Base-by-base conservation (phyloP, 2,113 vertebrate genomes). In the Urocolius indicus region DNA sequence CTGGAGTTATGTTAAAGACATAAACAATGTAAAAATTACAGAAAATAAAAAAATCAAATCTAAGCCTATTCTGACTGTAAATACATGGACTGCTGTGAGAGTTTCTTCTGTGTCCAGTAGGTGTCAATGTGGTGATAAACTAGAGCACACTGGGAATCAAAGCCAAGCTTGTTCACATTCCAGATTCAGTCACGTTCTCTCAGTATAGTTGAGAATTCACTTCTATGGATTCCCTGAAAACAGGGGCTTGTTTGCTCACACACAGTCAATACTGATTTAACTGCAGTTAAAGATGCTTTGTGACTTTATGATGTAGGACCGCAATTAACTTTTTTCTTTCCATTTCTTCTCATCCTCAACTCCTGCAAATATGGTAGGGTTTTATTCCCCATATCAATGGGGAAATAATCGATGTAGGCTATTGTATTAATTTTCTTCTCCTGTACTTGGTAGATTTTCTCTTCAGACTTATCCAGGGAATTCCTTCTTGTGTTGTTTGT, bases 81-180 rank as follows among this genome's bases (percentile, higher is more conserved):
- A n/a, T 69, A 7, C 24, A 30, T 2, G 8, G 59, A 7, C 12
- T 59, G 43, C 51, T 74, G 19, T 32, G 34, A 67, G 61, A 38
- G 17, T 4, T 71, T 78, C 34, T 38, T 82, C 29, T 36, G 3
- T 9, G 69, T 46, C 48, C 84, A 84, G 81, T 66, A 95, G 92
- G 65, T 84, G 93, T 95, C 90, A 72, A 94, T 84, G 74, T 24
- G 66, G 22, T 43, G 87, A 87, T 51, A 16, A 95, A 55, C 51
- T 71, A 41, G 30, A 77, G 59, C 57, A 66, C 34, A 0, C 20
- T n/a, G 52, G 81, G 68, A 51, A 29, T n/a, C 46, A 46, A 69
- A 69, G 34, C 1, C 29, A 34, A 59, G 45, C 10, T 58, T 36
- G 62, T 43, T 78, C 17, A 0, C 22, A 43, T 11, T 59, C 38